These are phyloP conservation scores for Metalampra italica DNA, from an alignment of 2,888 invertebrate species.

Conservation along the genomic window DNA sequence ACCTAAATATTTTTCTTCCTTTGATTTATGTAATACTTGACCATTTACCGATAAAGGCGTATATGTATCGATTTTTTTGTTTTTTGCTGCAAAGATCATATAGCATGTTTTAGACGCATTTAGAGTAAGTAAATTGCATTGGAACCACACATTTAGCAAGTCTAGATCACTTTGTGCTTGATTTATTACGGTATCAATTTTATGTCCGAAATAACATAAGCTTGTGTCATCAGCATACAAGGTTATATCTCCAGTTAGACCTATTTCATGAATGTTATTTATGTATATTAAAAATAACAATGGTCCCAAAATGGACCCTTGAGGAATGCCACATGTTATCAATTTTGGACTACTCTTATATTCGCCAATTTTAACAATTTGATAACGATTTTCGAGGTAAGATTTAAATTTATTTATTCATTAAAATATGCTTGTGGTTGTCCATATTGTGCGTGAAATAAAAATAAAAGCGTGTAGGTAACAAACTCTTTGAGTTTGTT, in stretches of 20 bases:
- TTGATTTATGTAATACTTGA: too few relatives aligned
- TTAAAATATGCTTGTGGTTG: too few relatives aligned
- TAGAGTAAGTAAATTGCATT: constrained; percentile 16
- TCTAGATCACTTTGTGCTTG: constrained; percentile 15
- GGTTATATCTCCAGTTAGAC: constrained; percentile 9
- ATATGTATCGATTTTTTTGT: too few relatives aligned
- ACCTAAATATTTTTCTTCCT: too few relatives aligned
- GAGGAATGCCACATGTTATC: constrained; percentile 6
- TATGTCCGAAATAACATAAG: constrained; percentile 15
- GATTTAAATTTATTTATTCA: too few relatives aligned
- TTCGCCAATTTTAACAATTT: background rate
- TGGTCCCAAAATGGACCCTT: too few relatives aligned
- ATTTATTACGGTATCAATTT: constrained; percentile 4
- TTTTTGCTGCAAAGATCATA: constrained; percentile 58
- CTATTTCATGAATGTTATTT: too few relatives aligned
- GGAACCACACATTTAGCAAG: constrained; percentile 11
- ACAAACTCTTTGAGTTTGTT: too few relatives aligned
- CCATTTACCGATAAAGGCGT: too few relatives aligned
- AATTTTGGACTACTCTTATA: background rate
- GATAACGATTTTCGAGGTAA: background rate
- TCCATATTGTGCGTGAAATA: too few relatives aligned
- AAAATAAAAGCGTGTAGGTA: too few relatives aligned
- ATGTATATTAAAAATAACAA: too few relatives aligned
- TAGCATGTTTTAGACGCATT: constrained; percentile 12
- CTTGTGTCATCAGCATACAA: constrained; percentile 17